These are phyloP conservation scores for Sclerurus mexicanus DNA, from an alignment of 2,113 vertebrate species.

Conservation along the genomic window DNA sequence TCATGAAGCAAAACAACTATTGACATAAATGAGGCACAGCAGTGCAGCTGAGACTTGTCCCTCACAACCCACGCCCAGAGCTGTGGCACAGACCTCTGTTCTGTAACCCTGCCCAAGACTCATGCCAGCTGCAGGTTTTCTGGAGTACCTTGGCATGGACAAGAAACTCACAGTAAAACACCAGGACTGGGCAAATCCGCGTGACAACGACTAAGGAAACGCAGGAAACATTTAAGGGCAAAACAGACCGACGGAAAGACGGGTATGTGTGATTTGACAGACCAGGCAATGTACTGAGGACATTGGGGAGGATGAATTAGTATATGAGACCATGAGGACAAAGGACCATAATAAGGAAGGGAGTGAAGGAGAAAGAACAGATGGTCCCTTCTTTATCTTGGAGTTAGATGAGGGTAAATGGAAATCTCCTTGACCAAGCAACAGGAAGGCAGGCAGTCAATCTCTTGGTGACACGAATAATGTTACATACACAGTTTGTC, in stretches of 20 bases:
- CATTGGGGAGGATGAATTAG: background rate
- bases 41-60: background rate
- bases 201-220: background rate
- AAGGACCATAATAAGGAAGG: conserved; percentile 5
- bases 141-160: rapidly evolving
- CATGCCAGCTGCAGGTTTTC: background rate
- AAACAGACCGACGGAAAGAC: background rate
- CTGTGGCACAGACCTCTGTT: background rate
- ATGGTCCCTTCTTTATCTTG: conserved; percentile 54
- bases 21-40: background rate
- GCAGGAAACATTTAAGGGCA: background rate
- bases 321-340: background rate
- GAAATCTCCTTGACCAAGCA: conserved; percentile 45
- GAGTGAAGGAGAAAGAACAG: conserved; percentile 49
- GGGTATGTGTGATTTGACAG: background rate
- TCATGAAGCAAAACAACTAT: background rate
- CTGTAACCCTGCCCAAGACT: background rate
- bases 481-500: background rate
- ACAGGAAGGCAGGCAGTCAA: conserved; percentile 57
- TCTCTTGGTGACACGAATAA: conserved; percentile 47
- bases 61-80: background rate
- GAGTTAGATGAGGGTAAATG: conserved; percentile 58
- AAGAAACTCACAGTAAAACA: background rate
- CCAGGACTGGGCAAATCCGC: background rate
- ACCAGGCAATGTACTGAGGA: background rate